These are phyloP conservation scores for Distichodus sexfasciatus DNA, from an alignment of 2,797 vertebrate species.

Conservation along the genomic window DNA sequence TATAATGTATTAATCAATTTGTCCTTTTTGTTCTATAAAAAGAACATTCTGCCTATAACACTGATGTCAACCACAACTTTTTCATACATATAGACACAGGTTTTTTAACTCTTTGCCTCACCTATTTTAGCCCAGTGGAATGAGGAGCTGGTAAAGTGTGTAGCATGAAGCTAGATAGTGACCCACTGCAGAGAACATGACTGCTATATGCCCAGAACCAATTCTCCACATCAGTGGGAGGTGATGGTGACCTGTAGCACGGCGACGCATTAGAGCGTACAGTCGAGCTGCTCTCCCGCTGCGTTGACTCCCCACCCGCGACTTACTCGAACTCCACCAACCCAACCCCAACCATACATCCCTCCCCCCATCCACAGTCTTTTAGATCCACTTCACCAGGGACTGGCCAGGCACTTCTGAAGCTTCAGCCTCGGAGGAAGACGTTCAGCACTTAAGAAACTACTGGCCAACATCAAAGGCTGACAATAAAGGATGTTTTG, in stretches of 20 bases:
- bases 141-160: background rate
- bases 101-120: background rate
- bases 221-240: slow-evolving; percentile 20
- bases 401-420: background rate
- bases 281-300: slow-evolving; percentile 2
- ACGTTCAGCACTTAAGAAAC: background rate
- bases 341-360: background rate
- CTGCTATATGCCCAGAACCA: slow-evolving; percentile 7
- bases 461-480: slow-evolving; percentile 12
- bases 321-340: background rate
- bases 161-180: background rate
- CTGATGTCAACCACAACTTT: no score
- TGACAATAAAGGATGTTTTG: slow-evolving; percentile 1
- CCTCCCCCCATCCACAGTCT: background rate
- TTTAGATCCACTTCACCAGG: slow-evolving; percentile 6
- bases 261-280: background rate
- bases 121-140: background rate
- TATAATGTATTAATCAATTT: no score
- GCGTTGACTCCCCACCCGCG: background rate
- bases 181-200: background rate
- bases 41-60: no score
- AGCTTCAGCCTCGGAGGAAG: background rate
- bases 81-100: no score
- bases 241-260: background rate
- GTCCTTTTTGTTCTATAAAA: no score